Evolutionary conservation across 1,140 invertebrate species (phyloP), one percentile per base, ranked within the genome.

Genomic region (Apocrypta bakeri): DNA sequence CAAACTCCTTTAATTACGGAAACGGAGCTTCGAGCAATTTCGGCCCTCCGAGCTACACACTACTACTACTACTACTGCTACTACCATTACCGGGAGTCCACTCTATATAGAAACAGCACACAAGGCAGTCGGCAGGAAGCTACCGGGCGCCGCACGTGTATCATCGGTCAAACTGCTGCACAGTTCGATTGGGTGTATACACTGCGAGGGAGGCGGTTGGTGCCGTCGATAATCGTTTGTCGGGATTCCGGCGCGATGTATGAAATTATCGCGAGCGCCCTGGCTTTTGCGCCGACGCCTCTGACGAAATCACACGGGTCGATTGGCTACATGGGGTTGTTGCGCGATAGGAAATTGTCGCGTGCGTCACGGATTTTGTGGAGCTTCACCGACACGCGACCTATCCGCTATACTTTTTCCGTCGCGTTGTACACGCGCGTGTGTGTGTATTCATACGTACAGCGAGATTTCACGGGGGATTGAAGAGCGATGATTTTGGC

Each of bases 1-100:
- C 76, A 79, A 79, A 79, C 82, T 83, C 82, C 82, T 83, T 83
- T 83, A 83, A 83, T 83, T 83, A 79, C 77, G 77, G 82, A 83
- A 83, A 74, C 76, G 72, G 63, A 82, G 80, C 73, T 61, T 1
- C 68, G 27, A 74, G 75, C 74, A 78, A 82, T 82, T 82, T 73
- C 40, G 81, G 74, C 56, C 29, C 56, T 64, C 29, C 29, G 17
- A 0, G 73, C 71, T 73, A n/a, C n/a, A n/a, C n/a, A n/a, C 17
- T 21, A 40, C 27, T 27, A 1, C 12, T 33, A 6, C n/a, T n/a
- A 11, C 31, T 33, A 21, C 12, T n/a, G 33, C 4, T 11, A 11
- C 2, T 21, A 27, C 48, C 21, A 56, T 17, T 56, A 56, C 48
- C 7, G 21, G 9, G 33, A 37, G 33, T 9, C 33, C 9, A 37